phyloP scores from a whole-genome alignment of 2,113 vertebrate species.

The Callipepla californica region DNA sequence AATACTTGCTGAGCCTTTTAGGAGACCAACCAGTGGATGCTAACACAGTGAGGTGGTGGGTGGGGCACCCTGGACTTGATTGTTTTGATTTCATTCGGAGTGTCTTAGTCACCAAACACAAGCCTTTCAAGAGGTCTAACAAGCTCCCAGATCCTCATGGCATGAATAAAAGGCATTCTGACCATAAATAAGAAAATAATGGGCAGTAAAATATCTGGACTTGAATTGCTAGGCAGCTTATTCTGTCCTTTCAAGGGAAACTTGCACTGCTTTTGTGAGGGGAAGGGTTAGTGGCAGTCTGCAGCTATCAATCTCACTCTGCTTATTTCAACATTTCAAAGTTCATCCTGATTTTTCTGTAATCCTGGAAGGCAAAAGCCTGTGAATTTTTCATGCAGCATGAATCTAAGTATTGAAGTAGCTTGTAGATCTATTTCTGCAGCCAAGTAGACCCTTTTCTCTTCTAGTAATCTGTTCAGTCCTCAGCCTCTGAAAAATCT shows the following conservation, averaged over 20 bases:
- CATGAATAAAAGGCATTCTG: neutral
- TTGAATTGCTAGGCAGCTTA: neutral
- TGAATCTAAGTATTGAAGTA: neutral
- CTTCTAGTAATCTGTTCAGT: neutral
- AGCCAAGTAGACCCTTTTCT: neutral
- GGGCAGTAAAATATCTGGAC: neutral
- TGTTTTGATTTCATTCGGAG: neutral
- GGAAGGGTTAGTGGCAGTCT: neutral
- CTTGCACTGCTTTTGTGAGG: neutral
- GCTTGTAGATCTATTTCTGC: neutral
- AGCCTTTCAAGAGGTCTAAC: neutral
- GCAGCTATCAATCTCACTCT: neutral
- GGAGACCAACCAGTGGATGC: too few relatives aligned
- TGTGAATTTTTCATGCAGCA: constrained; percentile 9
- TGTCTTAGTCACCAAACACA: neutral
- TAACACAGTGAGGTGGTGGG: too few relatives aligned
- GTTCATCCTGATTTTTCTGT: neutral
- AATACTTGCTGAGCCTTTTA: too few relatives aligned
- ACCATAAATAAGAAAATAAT: neutral
- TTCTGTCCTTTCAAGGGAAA: constrained; percentile 15
- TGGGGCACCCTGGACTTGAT: neutral
- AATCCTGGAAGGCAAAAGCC: neutral
- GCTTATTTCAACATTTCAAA: constrained; percentile 24
- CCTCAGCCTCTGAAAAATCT: neutral
- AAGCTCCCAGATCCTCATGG: neutral